These are phyloP conservation scores for Acanthopagrus latus DNA, from an alignment of 2,797 vertebrate genomes.

Conservation along the genomic window DNA sequence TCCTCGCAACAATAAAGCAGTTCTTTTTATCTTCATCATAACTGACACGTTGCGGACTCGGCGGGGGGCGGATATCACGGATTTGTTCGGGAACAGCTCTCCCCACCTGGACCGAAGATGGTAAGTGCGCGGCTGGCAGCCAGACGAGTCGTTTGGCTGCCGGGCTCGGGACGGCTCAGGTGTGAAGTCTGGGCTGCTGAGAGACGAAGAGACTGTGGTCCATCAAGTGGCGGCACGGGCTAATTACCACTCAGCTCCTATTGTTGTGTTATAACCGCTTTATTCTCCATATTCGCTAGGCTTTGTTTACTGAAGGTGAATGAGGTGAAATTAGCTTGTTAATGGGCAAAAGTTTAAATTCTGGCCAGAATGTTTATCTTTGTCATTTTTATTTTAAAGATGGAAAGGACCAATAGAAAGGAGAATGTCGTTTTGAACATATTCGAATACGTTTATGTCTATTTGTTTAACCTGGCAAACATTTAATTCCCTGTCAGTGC, in stretches of 20 bases:
- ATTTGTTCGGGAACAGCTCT: constrained; percentile 56
- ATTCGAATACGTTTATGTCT: neutral
- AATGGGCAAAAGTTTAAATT: neutral
- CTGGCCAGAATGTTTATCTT: neutral
- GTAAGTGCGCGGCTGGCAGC: constrained; percentile 60
- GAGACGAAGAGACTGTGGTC: constrained; percentile 38
- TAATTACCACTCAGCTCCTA: neutral
- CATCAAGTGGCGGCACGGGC: constrained; percentile 39
- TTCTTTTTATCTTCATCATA: constrained; percentile 57
- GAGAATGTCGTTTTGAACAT: neutral
- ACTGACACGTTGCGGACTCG: constrained; percentile 41
- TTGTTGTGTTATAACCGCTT: neutral
- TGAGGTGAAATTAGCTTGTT: neutral
- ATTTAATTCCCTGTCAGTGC: neutral
- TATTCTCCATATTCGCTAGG: neutral
- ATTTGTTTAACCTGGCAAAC: neutral
- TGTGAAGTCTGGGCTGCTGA: constrained; percentile 60
- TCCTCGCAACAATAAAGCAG: constrained; percentile 47
- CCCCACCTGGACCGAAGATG: constrained; percentile 66
- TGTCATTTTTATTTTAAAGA: neutral
- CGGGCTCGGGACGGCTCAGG: constrained; percentile 50
- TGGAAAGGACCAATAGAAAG: neutral
- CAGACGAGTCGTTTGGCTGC: constrained; percentile 23
- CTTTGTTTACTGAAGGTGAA: neutral
- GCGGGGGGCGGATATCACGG: constrained; percentile 42